Percentiles rank a stretch among this genome's conserved stretches.
Evolutionary conservation across 2,797 vertebrate species (phyloP).

Genomic region (Tragopan temminckii): DNA sequence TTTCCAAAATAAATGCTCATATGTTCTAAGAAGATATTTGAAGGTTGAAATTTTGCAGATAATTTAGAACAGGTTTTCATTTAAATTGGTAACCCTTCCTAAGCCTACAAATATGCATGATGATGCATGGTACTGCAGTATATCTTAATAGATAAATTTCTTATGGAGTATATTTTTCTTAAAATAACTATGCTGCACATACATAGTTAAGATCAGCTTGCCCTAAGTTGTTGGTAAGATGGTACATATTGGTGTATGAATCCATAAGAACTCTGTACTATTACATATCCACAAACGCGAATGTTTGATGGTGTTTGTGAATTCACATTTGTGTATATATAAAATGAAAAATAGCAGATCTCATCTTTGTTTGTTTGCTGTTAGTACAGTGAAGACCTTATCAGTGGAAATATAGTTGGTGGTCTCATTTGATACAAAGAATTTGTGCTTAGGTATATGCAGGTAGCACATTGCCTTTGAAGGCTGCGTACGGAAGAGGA

Average conservation of each 20-base stretch:
- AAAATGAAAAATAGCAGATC: not conserved
- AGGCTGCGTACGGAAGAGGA: not conserved
- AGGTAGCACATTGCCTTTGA: not conserved
- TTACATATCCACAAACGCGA: not conserved
- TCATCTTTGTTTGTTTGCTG: not conserved
- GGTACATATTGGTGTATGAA: not conserved
- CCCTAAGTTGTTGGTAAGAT: not conserved
- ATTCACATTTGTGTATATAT: not conserved
- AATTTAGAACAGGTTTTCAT: not conserved
- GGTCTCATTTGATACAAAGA: not conserved
- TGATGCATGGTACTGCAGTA: not conserved
- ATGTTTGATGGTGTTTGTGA: not conserved
- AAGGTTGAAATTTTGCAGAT: not conserved
- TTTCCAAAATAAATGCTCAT: not conserved
- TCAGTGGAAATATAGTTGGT: not conserved
- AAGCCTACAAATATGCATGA: not conserved
- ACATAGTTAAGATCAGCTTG: not conserved
- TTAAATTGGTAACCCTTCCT: not conserved
- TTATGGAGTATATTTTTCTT: not conserved
- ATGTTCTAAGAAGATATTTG: not conserved
- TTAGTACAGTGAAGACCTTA: not conserved
- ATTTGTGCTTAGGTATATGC: not conserved
- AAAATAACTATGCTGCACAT: not conserved
- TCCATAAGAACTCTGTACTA: rapidly evolving
- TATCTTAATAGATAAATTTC: not conserved